Base-by-base conservation (phyloP, 1,140 invertebrate species). In the Nasonia giraulti region DNA sequence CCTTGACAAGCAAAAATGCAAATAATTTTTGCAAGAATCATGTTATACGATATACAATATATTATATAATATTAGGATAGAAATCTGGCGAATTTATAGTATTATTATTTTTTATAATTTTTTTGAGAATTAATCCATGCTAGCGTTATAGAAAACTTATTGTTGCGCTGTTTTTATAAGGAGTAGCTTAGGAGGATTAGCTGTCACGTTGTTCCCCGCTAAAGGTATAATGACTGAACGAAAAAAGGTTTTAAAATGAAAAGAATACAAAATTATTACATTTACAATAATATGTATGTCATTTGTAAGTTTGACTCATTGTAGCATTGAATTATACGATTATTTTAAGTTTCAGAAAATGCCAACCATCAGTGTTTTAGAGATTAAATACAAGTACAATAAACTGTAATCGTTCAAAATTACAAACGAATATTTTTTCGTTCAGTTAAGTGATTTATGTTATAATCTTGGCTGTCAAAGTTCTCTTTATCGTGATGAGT, bases 81-180 rank as follows among this genome's bases (percentile, higher is more conserved):
- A 47, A 37, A 66, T 8, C 5, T 78, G 69, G 66, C 85, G 76
- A 85, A 87, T 87, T 74, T 80, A 87, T 88, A 90, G 88, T 89
- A 89, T 90, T 89, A 89, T 89, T 90, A 89, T 87, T 90, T 90
- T 89, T 89, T 73, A 79, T 84, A 79, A 71, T 55, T 73, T 81
- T 77, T 88, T 88, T 87, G 79, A 85, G 82, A 86, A 86, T 85
- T 73, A 87, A 86, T 75, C 78, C 82, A 87, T 83, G 50, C 73
- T 33, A 82, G 84, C 66, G 33, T 71, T 83, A 62, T 75, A 71
- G 81, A 50, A 85, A 37, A 85, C 27, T 71, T 74, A 84, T 77
- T 76, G 44, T 82, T 80, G 44, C 68, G 47, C 31, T 74, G 44
- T 80, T 79, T 71, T 55, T 47, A 73, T 27, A 82, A 71, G 23